phyloP scores from a whole-genome alignment of 2,888 invertebrate genomes.

The Pollenia labialis region DNA sequence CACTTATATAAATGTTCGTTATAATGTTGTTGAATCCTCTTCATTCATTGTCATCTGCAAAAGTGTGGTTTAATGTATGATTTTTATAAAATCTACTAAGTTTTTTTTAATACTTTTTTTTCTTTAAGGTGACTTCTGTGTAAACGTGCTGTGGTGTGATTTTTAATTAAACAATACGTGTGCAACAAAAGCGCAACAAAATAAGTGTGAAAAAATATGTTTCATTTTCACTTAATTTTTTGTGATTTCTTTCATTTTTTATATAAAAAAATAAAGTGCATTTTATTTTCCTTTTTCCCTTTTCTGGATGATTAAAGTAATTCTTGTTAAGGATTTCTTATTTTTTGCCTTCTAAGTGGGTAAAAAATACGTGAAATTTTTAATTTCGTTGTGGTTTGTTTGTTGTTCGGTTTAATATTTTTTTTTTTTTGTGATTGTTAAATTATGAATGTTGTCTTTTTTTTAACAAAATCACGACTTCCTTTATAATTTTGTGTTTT shows the following conservation, averaged over 20 bases:
- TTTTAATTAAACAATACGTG: constrained; percentile 74
- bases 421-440: constrained; percentile 59
- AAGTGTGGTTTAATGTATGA: constrained; percentile 66
- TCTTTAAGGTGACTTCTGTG: constrained; percentile 66
- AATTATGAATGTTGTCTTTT: constrained; percentile 67
- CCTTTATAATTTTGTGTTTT: constrained; percentile 62
- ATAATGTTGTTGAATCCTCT: constrained; percentile 65
- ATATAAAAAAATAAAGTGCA: constrained; percentile 47
- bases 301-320: constrained; percentile 64
- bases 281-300: constrained; percentile 39
- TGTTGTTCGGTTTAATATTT: constrained; percentile 33
- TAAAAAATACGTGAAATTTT: constrained; percentile 64
- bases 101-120: constrained; percentile 25
- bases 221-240: constrained; percentile 69
- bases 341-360: constrained; percentile 9
- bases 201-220: constrained; percentile 72
- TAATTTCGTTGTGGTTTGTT: constrained; percentile 38
- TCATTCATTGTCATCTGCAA: constrained; percentile 69
- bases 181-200: constrained; percentile 61
- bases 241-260: constrained; percentile 24
- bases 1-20: constrained; percentile 43
- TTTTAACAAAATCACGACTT: constrained; percentile 69
- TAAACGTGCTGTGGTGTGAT: constrained; percentile 71
- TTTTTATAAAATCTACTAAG: constrained; percentile 55
- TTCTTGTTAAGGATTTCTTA: constrained; percentile 62